Conservation (phyloP, 1,140 invertebrate species). For the Drosophila repletoides region DNA sequence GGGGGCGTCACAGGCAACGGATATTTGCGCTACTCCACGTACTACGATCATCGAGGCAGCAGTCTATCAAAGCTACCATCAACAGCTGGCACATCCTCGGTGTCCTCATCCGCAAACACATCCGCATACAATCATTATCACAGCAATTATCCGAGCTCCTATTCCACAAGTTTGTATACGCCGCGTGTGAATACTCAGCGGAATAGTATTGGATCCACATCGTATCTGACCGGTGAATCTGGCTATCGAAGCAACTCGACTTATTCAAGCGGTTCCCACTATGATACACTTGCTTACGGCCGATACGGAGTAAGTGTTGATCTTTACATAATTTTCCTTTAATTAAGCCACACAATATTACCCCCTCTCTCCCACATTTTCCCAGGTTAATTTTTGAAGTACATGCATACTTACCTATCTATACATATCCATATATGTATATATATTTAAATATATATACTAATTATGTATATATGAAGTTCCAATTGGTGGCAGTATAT, state of each 20-base stretch:
- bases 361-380: neutral
- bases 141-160: slow-evolving; percentile 60
- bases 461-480: no score
- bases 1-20: slow-evolving; percentile 52
- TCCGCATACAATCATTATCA: slow-evolving; percentile 43
- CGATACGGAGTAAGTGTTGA: slow-evolving; percentile 79
- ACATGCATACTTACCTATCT: slow-evolving; percentile 13
- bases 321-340: slow-evolving; percentile 8
- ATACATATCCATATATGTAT: slow-evolving; percentile 3
- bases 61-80: slow-evolving; percentile 69
- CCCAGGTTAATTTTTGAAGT: slow-evolving; percentile 10
- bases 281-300: slow-evolving; percentile 78
- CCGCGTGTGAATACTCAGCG: slow-evolving; percentile 50
- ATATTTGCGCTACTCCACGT: slow-evolving; percentile 57
- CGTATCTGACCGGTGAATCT: slow-evolving; percentile 65
- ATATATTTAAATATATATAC: slow-evolving; percentile 1
- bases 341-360: slow-evolving; percentile 30
- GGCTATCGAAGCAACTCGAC: slow-evolving; percentile 67
- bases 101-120: slow-evolving; percentile 40
- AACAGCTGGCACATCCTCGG: slow-evolving; percentile 29
- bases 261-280: slow-evolving; percentile 58
- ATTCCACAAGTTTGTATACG: slow-evolving; percentile 53
- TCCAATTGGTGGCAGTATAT: slow-evolving; percentile 4
- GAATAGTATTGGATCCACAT: slow-evolving; percentile 55
- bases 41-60: slow-evolving; percentile 70